These are phyloP conservation scores for Parnassius orleans DNA, from an alignment of 2,888 invertebrate species.

Conservation along the genomic window DNA sequence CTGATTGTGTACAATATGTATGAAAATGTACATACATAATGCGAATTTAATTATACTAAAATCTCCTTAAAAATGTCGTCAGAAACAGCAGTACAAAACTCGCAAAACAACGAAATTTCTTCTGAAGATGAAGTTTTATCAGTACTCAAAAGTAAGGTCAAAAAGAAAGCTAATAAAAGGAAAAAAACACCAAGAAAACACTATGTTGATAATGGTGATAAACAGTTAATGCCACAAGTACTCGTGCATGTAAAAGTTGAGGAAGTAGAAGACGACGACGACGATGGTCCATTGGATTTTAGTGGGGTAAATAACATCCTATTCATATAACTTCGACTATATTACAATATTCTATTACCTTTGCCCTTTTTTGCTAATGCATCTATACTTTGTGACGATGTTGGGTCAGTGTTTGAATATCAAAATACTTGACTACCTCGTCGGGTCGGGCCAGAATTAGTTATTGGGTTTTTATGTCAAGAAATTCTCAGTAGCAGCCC, in stretches of 20 bases:
- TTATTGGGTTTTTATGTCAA: too few relatives aligned
- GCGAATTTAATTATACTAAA: not conserved
- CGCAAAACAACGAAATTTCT: constrained; percentile 17
- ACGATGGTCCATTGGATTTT: constrained; percentile 18
- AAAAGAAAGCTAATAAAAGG: constrained; percentile 22
- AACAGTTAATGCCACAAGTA: constrained; percentile 14
- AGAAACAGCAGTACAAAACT: constrained; percentile 7
- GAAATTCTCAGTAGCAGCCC: too few relatives aligned
- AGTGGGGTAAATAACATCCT: constrained; percentile 15
- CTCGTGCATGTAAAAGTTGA: constrained; percentile 17
- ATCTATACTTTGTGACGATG: too few relatives aligned
- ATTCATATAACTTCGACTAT: too few relatives aligned
- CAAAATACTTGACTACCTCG: too few relatives aligned
- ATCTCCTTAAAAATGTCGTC: constrained; percentile 16
- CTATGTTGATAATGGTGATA: constrained; percentile 9
- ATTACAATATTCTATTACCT: too few relatives aligned
- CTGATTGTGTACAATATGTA: constrained; percentile 12
- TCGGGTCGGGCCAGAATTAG: too few relatives aligned
- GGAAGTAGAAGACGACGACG: constrained; percentile 3
- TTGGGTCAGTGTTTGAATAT: too few relatives aligned
- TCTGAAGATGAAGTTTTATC: constrained; percentile 25
- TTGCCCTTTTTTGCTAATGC: too few relatives aligned
- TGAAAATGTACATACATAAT: constrained; percentile 10
- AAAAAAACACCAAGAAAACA: constrained; percentile 21
- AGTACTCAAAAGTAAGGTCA: constrained; percentile 20